A percentile compares a stretch with the other conserved stretches of the same genome.
Conservation (phyloP, 2,888 invertebrate genomes). For the Drosophila bunnanda region DNA sequence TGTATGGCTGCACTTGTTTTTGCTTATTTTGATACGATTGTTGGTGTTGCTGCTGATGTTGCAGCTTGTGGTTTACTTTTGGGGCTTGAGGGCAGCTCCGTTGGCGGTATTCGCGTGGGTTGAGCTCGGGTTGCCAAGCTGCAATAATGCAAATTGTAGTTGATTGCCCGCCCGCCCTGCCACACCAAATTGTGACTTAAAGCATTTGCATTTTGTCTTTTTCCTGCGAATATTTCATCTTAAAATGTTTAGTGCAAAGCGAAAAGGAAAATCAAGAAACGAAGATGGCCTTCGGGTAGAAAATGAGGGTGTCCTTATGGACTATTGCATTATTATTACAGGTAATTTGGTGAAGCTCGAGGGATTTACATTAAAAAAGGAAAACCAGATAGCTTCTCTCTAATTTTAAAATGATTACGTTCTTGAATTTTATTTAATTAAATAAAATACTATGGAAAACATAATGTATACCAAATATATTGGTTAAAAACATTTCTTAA, state of each 20-base stretch:
- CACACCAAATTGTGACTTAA: constrained; percentile 47
- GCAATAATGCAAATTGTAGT: constrained; percentile 75
- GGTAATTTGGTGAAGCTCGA: background rate
- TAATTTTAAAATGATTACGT: no score
- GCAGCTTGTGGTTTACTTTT: constrained; percentile 53
- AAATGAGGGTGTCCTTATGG: background rate
- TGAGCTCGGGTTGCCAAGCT: constrained; percentile 53
- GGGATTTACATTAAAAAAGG: no score
- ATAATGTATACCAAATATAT: background rate
- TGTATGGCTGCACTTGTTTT: background rate
- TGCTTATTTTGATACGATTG: constrained; percentile 14
- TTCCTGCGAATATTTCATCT: constrained; percentile 8
- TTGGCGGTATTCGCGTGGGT: constrained; percentile 28
- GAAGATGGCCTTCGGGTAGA: background rate
- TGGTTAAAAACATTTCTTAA: background rate
- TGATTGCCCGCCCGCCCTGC: constrained; percentile 56
- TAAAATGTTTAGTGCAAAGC: background rate
- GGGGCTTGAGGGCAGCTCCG: constrained; percentile 52
- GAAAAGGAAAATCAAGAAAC: constrained; percentile 5
- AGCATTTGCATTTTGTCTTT: constrained; percentile 49
- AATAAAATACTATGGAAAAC: no score
- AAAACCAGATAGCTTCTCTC: background rate
- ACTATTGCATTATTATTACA: constrained; percentile 3
- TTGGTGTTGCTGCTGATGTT: constrained; percentile 36
- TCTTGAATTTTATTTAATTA: background rate